These are phyloP conservation scores for Zaprionus tsacasi DNA, from an alignment of 1,140 invertebrate genomes.

Conservation along the genomic window DNA sequence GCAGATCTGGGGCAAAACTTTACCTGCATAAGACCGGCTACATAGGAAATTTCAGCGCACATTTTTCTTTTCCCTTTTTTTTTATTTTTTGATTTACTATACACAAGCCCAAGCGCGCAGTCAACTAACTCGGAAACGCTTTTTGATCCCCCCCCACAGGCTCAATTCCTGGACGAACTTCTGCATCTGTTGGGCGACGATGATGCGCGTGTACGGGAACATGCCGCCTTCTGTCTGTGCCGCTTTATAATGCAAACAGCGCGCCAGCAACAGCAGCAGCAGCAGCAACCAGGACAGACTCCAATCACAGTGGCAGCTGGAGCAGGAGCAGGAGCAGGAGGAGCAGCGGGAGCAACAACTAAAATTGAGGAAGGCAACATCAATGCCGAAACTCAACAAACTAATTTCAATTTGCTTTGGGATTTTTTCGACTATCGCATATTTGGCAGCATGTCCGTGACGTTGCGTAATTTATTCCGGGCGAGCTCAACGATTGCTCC, in stretches of 20 bases:
- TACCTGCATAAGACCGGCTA: background rate
- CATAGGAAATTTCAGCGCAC: background rate
- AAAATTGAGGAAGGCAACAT: constrained; percentile 43
- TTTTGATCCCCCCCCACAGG: constrained; percentile 57
- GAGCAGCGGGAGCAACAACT: constrained; percentile 27
- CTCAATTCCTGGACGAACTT: constrained; percentile 79
- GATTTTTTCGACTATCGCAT: constrained; percentile 84
- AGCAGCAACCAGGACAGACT: constrained; percentile 24
- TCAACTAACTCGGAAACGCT: constrained; percentile 53
- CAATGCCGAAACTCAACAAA: constrained; percentile 75
- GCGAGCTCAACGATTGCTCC: constrained; percentile 66
- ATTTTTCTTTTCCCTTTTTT: background rate
- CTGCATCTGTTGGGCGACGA: constrained; percentile 79
- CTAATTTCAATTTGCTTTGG: constrained; percentile 83
- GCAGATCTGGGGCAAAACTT: background rate
- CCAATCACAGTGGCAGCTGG: constrained; percentile 17
- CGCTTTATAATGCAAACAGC: constrained; percentile 83
- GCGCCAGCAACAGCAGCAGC: constrained; percentile 55
- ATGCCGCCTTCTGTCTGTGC: constrained; percentile 74
- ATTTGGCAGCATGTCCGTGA: constrained; percentile 81
- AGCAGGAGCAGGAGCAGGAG: constrained; percentile 31
- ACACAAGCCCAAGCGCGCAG: constrained; percentile 58
- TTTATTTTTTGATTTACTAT: constrained; percentile 62
- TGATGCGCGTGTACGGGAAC: constrained; percentile 82
- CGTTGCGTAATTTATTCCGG: constrained; percentile 83